Evolutionary conservation across 2,113 vertebrate genomes (phyloP).

Genomic region (Toxotes jaculatrix): DNA sequence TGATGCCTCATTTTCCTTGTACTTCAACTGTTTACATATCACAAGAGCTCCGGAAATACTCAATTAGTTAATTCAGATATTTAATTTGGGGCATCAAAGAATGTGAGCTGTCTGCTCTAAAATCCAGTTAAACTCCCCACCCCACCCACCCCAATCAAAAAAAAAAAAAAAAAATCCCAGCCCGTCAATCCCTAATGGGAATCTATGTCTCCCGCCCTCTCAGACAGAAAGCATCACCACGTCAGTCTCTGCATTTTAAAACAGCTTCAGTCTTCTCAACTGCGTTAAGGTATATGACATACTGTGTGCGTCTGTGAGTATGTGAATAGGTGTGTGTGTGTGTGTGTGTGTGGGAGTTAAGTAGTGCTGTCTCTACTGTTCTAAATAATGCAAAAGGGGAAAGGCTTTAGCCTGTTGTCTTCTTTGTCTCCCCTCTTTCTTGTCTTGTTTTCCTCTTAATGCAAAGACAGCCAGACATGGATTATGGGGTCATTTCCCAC

Average conservation of each 20-base stretch:
- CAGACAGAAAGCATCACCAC: slow-evolving; percentile 70
- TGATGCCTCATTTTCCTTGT: slow-evolving; percentile 57
- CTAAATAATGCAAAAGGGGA: slow-evolving; percentile 80
- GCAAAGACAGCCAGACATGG: slow-evolving; percentile 39
- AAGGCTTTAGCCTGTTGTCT: slow-evolving; percentile 55
- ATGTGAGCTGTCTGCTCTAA: slow-evolving; percentile 60
- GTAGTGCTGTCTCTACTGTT: slow-evolving; percentile 51
- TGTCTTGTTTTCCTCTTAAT: slow-evolving; percentile 47
- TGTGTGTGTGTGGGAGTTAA: slow-evolving; percentile 6
- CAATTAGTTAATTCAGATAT: slow-evolving; percentile 73
- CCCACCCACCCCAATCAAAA: background rate
- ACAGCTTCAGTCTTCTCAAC: slow-evolving; percentile 50
- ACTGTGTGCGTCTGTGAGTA: slow-evolving; percentile 10
- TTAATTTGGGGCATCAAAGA: slow-evolving; percentile 73
- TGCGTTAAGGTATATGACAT: slow-evolving; percentile 53
- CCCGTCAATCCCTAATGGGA: slow-evolving; percentile 70
- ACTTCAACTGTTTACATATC: slow-evolving; percentile 63
- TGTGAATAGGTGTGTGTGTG: background rate
- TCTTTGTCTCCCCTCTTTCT: slow-evolving; percentile 41
- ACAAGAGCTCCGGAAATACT: slow-evolving; percentile 70
- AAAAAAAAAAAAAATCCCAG: slow-evolving; percentile 24
- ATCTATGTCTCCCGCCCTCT: slow-evolving; percentile 69
- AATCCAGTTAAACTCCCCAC: slow-evolving; percentile 2
- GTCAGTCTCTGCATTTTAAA: slow-evolving; percentile 78
- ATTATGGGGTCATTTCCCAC: slow-evolving; percentile 64